phyloP scores from a whole-genome alignment of 2,113 vertebrate genomes.

The Echinops telfairi region DNA sequence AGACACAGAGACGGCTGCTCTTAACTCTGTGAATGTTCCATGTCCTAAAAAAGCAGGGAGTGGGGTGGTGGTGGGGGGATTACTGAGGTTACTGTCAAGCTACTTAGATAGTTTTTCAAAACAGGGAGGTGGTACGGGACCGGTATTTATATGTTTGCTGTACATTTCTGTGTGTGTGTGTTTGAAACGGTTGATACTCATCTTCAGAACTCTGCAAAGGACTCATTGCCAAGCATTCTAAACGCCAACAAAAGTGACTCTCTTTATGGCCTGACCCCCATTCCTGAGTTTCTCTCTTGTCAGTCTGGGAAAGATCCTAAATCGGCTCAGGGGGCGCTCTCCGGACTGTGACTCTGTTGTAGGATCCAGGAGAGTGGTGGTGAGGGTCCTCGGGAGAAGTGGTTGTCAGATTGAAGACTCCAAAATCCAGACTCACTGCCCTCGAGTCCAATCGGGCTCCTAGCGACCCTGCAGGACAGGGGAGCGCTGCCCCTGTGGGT shows the following conservation, averaged over 20 bases:
- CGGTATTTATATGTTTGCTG: not conserved
- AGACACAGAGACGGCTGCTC: not conserved
- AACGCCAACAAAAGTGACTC: constrained; percentile 22
- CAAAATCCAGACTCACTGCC: too few species aligned
- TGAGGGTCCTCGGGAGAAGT: too few species aligned
- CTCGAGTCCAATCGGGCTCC: too few species aligned
- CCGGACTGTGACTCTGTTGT: too few species aligned
- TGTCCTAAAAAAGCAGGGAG: not conserved
- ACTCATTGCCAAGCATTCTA: not conserved
- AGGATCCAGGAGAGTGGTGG: too few species aligned
- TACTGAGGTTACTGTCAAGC: not conserved
- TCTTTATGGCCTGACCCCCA: not conserved
- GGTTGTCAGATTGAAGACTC: too few species aligned
- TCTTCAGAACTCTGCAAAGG: not conserved
- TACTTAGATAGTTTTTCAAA: constrained; percentile 15
- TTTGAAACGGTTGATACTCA: constrained; percentile 22
- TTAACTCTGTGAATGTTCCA: not conserved
- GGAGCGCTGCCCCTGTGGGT: too few species aligned
- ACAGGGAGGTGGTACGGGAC: not conserved
- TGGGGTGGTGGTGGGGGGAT: too few species aligned
- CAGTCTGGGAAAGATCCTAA: too few species aligned
- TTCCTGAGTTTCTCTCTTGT: too few species aligned
- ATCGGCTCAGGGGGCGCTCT: too few species aligned
- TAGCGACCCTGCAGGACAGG: too few species aligned
- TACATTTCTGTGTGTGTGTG: not conserved